Evolutionary conservation across 2,797 vertebrate genomes (phyloP).

Genomic region (Premnoplex brunnescens): DNA sequence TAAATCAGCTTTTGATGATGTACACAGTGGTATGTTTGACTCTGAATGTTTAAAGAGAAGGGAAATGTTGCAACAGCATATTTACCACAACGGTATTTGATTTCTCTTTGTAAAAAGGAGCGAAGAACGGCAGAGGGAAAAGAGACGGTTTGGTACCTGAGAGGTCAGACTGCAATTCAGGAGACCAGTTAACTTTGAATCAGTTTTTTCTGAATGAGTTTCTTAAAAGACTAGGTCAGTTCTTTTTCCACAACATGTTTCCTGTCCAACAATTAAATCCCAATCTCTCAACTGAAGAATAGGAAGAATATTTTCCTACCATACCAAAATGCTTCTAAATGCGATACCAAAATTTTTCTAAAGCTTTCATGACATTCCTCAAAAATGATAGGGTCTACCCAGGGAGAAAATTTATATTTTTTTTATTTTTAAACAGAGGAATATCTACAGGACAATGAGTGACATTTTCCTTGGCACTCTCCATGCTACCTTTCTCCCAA

Average conservation of each 20-base stretch:
- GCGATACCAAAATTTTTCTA: not conserved
- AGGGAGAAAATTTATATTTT: not conserved
- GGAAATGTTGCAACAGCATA: not conserved
- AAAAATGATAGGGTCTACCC: not conserved
- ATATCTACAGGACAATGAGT: not conserved
- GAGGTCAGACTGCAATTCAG: not conserved
- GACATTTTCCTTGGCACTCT: not conserved
- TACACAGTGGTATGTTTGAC: constrained; percentile 23
- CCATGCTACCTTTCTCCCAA: not conserved
- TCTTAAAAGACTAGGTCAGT: not conserved
- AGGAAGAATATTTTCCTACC: not conserved
- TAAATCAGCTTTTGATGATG: constrained; percentile 56
- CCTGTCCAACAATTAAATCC: not conserved
- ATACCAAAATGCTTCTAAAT: not conserved
- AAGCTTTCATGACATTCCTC: not conserved
- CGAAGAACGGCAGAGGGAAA: not conserved
- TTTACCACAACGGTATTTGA: not conserved
- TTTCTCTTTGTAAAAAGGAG: not conserved
- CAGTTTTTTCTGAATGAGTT: not conserved
- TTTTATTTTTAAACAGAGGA: not conserved
- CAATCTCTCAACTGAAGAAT: not conserved
- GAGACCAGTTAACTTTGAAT: not conserved
- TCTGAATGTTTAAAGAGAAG: not conserved
- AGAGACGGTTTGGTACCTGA: not conserved
- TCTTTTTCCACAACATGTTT: not conserved